These are phyloP conservation scores for Neoarius graeffei DNA, from an alignment of 2,113 vertebrate species.

Conservation along the genomic window DNA sequence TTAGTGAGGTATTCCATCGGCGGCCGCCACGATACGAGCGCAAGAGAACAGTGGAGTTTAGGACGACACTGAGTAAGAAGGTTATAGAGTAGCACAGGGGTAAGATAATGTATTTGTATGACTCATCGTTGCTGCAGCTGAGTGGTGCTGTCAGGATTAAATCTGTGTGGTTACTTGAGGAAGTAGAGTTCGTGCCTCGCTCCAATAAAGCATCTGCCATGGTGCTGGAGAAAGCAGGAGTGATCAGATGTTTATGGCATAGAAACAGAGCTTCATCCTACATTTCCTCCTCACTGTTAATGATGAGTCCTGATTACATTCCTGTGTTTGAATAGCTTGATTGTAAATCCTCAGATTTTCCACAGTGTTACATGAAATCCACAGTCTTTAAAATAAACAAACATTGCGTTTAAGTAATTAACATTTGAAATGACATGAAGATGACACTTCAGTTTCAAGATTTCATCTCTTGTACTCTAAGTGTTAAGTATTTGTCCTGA, in stretches of 20 bases:
- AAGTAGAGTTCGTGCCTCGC: slow-evolving; percentile 14
- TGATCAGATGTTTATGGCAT: slow-evolving; percentile 34
- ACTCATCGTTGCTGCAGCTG: slow-evolving; percentile 77
- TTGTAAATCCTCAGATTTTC: slow-evolving; percentile 10
- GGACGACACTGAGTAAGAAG: slow-evolving; percentile 76
- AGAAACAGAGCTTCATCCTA: slow-evolving; percentile 26
- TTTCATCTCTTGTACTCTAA: not conserved
- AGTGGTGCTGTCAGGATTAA: not conserved
- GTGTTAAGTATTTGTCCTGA: slow-evolving; percentile 12
- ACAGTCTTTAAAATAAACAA: slow-evolving; percentile 4
- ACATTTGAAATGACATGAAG: not conserved
- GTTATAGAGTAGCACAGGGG: slow-evolving; percentile 81
- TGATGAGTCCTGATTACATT: not conserved
- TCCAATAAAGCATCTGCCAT: slow-evolving; percentile 29
- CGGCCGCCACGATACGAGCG: slow-evolving; percentile 66
- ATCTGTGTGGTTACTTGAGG: slow-evolving; percentile 24
- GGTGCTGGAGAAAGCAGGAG: slow-evolving; percentile 13
- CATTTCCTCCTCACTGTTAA: slow-evolving; percentile 12
- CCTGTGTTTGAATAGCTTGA: not conserved
- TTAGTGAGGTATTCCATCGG: slow-evolving; percentile 81
- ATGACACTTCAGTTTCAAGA: not conserved
- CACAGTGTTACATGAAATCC: not conserved
- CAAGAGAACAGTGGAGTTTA: slow-evolving; percentile 77
- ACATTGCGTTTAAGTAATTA: not conserved
- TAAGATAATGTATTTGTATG: slow-evolving; percentile 80